Evolutionary conservation across 2,113 vertebrate genomes (phyloP), one percentile per base, ranked within the genome.

Genomic region (Phyllostomus discolor): DNA sequence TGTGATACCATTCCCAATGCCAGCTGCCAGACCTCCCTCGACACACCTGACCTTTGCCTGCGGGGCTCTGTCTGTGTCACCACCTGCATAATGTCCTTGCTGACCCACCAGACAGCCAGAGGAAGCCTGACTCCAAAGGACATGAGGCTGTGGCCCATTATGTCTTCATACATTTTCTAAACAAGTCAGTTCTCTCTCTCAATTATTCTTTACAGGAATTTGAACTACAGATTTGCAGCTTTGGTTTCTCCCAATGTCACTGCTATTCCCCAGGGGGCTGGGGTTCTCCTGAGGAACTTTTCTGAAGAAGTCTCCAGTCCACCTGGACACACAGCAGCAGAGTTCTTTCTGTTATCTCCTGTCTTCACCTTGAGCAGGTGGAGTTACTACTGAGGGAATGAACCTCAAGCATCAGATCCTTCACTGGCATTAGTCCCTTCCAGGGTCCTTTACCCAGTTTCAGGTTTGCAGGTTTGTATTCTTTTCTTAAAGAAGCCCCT

Each of bases 61-160:
- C 4, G 8, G 8, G 11, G 2, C 52, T 79, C 38, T 75, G 0
- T 22, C 33, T 20, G 33, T 43, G 52, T 64, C 14, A 20, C 54
- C 5, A 9, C 20, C 33, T 66, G 41, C n/a, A n/a, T 8, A 5
- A 28, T 5, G 7, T 5, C 28, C 9, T 52, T 4, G 5, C 4
- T 72, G n/a, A 50, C 12, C 38, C 7, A 26, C 4, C 22, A 14
- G 4, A 76, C 33, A 20, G 22, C 14, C 46, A 83, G 26, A 20
- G 57, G 57, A 57, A 83, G 19, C n/a, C 75, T 46, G 26, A 46
- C 38, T 66, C 52, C 69, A 26, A 62, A 62, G 69, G 64, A 52
- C 50, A 43, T 46, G 64, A 46, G n/a, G 3, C 16, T 15, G 11
- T 48, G 26, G 48, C 19, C 24, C 52, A 54, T 54, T 15, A 48